Percentiles rank a stretch among this genome's conserved stretches.
Evolutionary conservation across 2,888 invertebrate genomes (phyloP).

Genomic region (Galeopsomyia nigrocyanea): DNA sequence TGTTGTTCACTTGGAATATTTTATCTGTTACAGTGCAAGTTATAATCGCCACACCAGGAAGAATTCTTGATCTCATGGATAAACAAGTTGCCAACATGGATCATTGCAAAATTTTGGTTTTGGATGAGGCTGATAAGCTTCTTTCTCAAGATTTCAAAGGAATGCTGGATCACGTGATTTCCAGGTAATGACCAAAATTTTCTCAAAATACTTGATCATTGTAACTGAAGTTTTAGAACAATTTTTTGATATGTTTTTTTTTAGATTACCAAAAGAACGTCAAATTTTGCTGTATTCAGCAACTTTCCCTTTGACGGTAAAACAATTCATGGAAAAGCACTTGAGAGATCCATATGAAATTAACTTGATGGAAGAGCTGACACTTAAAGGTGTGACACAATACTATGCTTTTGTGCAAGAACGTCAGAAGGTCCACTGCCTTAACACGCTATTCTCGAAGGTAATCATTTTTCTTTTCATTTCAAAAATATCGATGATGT

Average conservation of each 20-base stretch:
- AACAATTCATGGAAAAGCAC: conserved; percentile 99
- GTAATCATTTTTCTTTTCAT: conserved; percentile 67
- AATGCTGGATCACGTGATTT: conserved; percentile 98
- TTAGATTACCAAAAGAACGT: conserved; percentile 90
- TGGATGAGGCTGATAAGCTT: conserved; percentile 99
- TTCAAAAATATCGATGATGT: conserved; percentile 29
- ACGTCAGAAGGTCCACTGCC: conserved; percentile 99
- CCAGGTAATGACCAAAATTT: conserved; percentile 66
- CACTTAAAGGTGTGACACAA: conserved; percentile 98
- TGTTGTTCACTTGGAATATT: neutral
- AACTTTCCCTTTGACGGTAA: conserved; percentile 98
- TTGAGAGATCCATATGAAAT: conserved; percentile 98
- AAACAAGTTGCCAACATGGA: conserved; percentile 95
- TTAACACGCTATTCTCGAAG: conserved; percentile 99
- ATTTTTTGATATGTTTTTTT: conserved; percentile 50
- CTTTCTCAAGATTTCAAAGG: conserved; percentile 99
- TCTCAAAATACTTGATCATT: neutral
- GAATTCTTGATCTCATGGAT: conserved; percentile 99
- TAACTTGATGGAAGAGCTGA: conserved; percentile 99
- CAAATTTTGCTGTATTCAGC: conserved; percentile 99
- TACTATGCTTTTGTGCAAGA: conserved; percentile 99
- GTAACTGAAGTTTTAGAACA: conserved; percentile 8
- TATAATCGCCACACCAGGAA: conserved; percentile 98
- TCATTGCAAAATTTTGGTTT: conserved; percentile 95
- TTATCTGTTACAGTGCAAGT: conserved; percentile 83